A percentile compares a stretch with the other conserved stretches of the same genome.
phyloP scores from a whole-genome alignment of 1,140 invertebrate species.

The Pseudachorutes palmiensis region DNA sequence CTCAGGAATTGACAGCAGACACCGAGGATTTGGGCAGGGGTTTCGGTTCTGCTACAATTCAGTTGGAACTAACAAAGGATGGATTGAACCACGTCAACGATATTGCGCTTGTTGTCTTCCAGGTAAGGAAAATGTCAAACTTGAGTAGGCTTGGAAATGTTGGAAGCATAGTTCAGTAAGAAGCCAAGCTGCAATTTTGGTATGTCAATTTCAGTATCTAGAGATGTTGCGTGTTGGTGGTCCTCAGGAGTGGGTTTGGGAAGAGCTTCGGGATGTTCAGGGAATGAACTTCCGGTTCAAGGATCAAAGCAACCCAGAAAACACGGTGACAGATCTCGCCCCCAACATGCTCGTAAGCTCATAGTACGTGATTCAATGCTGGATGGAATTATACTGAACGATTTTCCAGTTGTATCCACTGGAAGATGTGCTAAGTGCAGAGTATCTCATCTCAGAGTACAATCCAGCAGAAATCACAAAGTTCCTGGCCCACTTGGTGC shows the following conservation, averaged over 20 bases:
- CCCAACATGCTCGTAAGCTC: conserved; percentile 48
- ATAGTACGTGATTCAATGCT: neutral
- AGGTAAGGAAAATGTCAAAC: no score
- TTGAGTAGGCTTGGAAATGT: no score
- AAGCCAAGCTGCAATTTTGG: no score
- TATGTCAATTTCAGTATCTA: conserved; percentile 73
- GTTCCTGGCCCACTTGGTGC: conserved; percentile 63
- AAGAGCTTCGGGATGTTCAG: conserved; percentile 71
- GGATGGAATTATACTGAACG: neutral
- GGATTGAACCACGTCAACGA: conserved; percentile 76
- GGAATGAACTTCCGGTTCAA: conserved; percentile 81
- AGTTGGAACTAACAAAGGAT: conserved; percentile 83
- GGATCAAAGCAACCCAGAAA: conserved; percentile 71
- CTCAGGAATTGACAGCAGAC: conserved; percentile 72
- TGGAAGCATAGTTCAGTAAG: no score
- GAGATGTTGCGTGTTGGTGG: conserved; percentile 66
- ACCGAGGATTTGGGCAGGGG: conserved; percentile 65
- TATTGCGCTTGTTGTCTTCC: conserved; percentile 72
- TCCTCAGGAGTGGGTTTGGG: conserved; percentile 77
- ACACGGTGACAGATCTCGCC: conserved; percentile 58
- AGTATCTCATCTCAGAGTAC: conserved; percentile 72
- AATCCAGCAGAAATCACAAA: conserved; percentile 70
- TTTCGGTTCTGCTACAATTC: conserved; percentile 79
- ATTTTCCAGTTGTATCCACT: conserved; percentile 64
- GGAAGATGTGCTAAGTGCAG: conserved; percentile 70